A percentile compares a stretch with the other conserved stretches of the same genome.
phyloP scores from a whole-genome alignment of 2,113 vertebrate species.

The Bufo bufo region DNA sequence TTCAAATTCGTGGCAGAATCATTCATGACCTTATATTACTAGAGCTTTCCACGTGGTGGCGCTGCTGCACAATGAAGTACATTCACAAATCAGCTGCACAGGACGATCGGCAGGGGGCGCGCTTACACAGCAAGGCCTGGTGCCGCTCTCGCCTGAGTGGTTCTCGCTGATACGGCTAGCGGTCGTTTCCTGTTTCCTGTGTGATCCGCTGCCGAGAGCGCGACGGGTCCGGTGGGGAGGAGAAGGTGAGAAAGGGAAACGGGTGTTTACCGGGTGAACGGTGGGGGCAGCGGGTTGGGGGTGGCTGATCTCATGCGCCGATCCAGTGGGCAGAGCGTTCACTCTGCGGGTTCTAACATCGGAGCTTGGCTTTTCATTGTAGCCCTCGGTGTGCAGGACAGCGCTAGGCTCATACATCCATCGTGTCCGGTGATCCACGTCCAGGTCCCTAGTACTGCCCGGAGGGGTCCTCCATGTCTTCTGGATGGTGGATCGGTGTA shows the following conservation, averaged over 20 bases:
- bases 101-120: background rate
- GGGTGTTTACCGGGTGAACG: background rate
- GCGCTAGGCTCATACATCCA: background rate
- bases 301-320: background rate
- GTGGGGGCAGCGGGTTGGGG: background rate
- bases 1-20: no score
- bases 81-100: background rate
- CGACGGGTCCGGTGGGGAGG: constrained; percentile 44
- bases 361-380: background rate
- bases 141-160: background rate
- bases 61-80: background rate
- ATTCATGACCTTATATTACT: no score
- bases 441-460: no score
- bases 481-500: no score
- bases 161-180: constrained; percentile 5
- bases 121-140: background rate
- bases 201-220: constrained; percentile 44
- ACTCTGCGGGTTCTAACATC: background rate
- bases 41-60: background rate
- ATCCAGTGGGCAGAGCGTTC: no score
- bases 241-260: constrained; percentile 32
- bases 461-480: no score
- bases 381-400: background rate
- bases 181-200: constrained; percentile 53
- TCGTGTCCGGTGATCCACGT: background rate